Percentiles rank a stretch among this genome's conserved stretches.
Conservation (phyloP, 2,797 vertebrate species). For the Chelidonichthys spinosus region DNA sequence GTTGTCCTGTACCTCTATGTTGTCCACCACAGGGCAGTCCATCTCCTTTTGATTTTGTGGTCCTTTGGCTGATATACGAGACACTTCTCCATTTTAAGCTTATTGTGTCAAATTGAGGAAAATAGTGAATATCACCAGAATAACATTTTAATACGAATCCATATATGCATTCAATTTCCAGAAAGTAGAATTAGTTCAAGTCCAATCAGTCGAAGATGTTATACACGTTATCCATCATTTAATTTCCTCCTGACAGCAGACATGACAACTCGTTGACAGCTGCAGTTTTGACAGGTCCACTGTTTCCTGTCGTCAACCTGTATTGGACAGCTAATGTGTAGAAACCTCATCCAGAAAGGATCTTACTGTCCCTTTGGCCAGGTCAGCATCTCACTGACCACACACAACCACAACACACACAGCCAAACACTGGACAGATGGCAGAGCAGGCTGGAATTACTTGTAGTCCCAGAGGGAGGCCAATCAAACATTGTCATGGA, state of each 20-base stretch:
- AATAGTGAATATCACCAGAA: background rate
- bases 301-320: slow-evolving; percentile 76
- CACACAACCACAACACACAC: slow-evolving; percentile 37
- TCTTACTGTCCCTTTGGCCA: slow-evolving; percentile 64
- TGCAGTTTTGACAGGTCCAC: slow-evolving; percentile 53
- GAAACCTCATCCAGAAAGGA: slow-evolving; percentile 57
- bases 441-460: slow-evolving; percentile 54
- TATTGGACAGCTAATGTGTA: slow-evolving; percentile 66
- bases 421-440: slow-evolving; percentile 71
- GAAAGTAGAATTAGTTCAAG: background rate
- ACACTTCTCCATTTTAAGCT: background rate
- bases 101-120: background rate
- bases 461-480: slow-evolving; percentile 81
- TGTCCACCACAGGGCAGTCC: no score
- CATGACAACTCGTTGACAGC: slow-evolving; percentile 33
- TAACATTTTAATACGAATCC: background rate
- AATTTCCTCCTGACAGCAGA: slow-evolving; percentile 33
- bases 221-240: background rate
- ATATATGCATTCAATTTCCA: background rate
- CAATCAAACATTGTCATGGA: slow-evolving; percentile 83
- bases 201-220: background rate
- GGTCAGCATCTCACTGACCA: slow-evolving; percentile 78
- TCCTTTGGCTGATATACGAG: no score
- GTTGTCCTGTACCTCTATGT: no score
- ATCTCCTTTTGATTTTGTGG: no score